Percentiles rank a stretch among this genome's conserved stretches.
Evolutionary conservation across 2,113 vertebrate species (phyloP).

Genomic region (Istiophorus platypterus): DNA sequence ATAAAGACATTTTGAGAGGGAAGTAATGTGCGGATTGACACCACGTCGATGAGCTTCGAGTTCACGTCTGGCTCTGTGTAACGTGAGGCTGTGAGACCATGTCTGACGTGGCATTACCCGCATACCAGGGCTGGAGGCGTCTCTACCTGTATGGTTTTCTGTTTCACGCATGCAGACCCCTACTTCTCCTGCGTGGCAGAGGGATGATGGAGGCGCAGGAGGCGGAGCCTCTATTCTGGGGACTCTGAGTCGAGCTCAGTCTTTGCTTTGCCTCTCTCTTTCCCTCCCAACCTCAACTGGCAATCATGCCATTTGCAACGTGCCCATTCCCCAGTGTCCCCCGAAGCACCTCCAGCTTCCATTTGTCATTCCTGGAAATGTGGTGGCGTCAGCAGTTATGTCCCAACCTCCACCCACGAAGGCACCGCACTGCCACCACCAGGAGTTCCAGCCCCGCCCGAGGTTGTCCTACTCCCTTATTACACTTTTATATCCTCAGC

Average conservation of each 20-base stretch:
- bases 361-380: conserved; percentile 83
- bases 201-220: conserved; percentile 64
- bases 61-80: background rate
- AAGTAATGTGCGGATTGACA: background rate
- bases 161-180: conserved; percentile 28
- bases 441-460: conserved; percentile 63
- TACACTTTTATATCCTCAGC: conserved; percentile 70
- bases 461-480: conserved; percentile 76
- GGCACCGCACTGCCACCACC: conserved; percentile 49
- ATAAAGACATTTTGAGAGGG: background rate
- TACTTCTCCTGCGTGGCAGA: conserved; percentile 19
- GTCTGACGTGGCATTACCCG: background rate
- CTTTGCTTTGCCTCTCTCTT: conserved; percentile 47
- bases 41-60: background rate
- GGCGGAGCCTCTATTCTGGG: conserved; percentile 69
- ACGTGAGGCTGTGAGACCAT: too few species aligned
- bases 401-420: conserved; percentile 66
- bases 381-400: conserved; percentile 83
- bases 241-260: conserved; percentile 44
- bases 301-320: conserved; percentile 69
- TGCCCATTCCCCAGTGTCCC: conserved; percentile 75
- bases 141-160: conserved; percentile 3
- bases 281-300: conserved; percentile 65
- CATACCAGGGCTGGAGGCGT: background rate
- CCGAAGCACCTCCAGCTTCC: conserved; percentile 78